Evolutionary conservation across 2,888 invertebrate species (phyloP), one percentile per base, ranked within the genome.

Genomic region (Ornithoptera alexandrae): DNA sequence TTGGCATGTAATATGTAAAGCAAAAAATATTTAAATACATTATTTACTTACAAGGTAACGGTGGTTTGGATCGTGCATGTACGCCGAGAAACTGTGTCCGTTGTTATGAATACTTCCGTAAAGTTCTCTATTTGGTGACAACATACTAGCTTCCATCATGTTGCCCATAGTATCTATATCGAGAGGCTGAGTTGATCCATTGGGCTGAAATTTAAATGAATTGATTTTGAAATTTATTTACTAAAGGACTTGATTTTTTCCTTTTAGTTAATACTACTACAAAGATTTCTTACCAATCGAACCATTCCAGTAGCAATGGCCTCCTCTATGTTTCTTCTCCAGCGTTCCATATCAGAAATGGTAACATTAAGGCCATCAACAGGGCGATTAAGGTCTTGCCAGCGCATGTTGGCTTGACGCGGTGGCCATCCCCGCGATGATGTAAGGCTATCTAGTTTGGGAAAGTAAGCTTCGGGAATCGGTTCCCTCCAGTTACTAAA

Each of bases 401-500:
- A 90, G 1, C 76, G 72, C 79, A 95, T 93, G 73, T 94, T 93
- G 22, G 93, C 87, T 22, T 94, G 94, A 50, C 97, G 94, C 0
- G 96, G 94, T 0, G 97, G 96, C 94, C 95, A 97, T 0, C 95
- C 94, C 36, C 96, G 94, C 67, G 96, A 95, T 58, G 94, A 93
- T 0, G 94, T 95, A 75, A 95, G 84, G 72, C 95, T 95, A 84
- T 97, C 95, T 57, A 97, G 87, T 87, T 97, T 97, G 0, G 97
- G 96, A 87, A 95, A 97, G 81, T 97, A 97, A 0, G 95, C 97
- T 81, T 97, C 97, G 0, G 93, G 87, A 65, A 97, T 95, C 0
- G 95, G 94, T 7, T 94, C 95, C 15, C 94, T 93, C 84, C 95
- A 94, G 83, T 96, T 95, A 72, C 93, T 94, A 65, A 96, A 93